Evolutionary conservation across 2,797 vertebrate genomes (phyloP), one percentile per base, ranked within the genome.

Genomic region (Naso thynnoides): DNA sequence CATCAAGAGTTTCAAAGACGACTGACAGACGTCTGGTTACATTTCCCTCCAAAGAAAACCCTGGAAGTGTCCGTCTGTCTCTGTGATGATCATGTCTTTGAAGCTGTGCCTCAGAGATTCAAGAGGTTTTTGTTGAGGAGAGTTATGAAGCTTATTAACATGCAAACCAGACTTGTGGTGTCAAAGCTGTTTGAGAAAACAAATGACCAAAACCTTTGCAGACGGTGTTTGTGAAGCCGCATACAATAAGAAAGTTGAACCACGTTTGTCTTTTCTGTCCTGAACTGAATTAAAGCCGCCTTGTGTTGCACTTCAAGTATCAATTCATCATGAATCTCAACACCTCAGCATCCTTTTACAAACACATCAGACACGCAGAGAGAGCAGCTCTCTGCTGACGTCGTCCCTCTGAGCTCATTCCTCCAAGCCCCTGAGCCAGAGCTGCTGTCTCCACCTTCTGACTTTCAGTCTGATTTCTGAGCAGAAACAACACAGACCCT

Each of bases 91-190:
- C 24, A 4, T 52, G 44, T 14, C 15, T 49, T 47, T 27, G 66
- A 64, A 73, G 70, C 62, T 27, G 55, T n/a, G 64, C 67, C 44
- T 3, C 11, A 69, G 50, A 29, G 11, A 78, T n/a, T 75, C 52
- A 61, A 41, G 54, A 48, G 58, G 56, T 38, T 16, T 77, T 75
- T 78, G 76, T 72, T 26, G 38, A 52, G 33, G 27, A 68, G 60
- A 76, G 59, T 15, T 11, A 79, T 66, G 58, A 69, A 24, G 64
- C 64, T 59, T 71, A 74, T 81, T 81, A 81, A 79, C 50, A 81
- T 83, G 72, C 78, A 73, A 62, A 71, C 45, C 50, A 52, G 54
- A 42, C 38, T 18, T 1, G 38, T 23, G 57, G 26, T 38, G 73
- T 68, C 62, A 44, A 19, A 49, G 69, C 62, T 48, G 54, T 11